phyloP scores from a whole-genome alignment of 1,140 invertebrate species.

The Heterodera carotae region DNA sequence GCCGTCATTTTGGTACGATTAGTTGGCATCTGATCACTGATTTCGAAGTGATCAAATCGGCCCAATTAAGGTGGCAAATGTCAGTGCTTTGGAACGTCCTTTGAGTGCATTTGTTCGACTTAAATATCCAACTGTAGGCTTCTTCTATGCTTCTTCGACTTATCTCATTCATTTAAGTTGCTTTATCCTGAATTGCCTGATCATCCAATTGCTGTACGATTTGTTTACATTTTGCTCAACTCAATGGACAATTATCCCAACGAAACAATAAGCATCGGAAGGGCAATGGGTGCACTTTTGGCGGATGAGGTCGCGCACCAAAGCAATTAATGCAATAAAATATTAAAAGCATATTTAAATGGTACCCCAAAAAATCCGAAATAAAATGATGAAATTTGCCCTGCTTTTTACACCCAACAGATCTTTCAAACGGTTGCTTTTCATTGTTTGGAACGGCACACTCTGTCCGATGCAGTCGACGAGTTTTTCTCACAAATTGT shows the following conservation, averaged over 20 bases:
- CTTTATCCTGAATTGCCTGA: conserved; percentile 52
- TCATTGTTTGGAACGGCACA: conserved; percentile 55
- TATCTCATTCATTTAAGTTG: conserved; percentile 32
- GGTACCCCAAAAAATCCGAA: too few species aligned
- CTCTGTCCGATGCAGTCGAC: conserved; percentile 57
- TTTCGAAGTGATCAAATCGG: conserved; percentile 12
- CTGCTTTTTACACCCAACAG: conserved; percentile 38
- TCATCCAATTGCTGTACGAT: conserved; percentile 48
- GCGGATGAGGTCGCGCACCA: conserved; percentile 48
- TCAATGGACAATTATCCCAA: conserved; percentile 47
- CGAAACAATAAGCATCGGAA: conserved; percentile 46
- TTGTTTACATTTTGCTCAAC: conserved; percentile 47
- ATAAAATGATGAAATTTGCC: too few species aligned
- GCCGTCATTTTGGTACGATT: conserved; percentile 44
- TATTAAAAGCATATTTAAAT: not conserved
- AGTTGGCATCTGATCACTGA: not conserved
- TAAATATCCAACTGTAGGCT: conserved; percentile 36
- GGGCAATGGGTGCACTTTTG: conserved; percentile 50
- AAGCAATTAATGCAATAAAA: not conserved
- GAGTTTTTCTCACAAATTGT: conserved; percentile 59
- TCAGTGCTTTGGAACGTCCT: conserved; percentile 40
- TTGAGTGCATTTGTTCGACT: conserved; percentile 47
- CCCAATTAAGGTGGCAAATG: conserved; percentile 40
- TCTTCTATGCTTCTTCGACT: not conserved
- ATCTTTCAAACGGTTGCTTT: conserved; percentile 66